phyloP scores from a whole-genome alignment of 1,140 invertebrate genomes.

The Spodoptera frugiperda region DNA sequence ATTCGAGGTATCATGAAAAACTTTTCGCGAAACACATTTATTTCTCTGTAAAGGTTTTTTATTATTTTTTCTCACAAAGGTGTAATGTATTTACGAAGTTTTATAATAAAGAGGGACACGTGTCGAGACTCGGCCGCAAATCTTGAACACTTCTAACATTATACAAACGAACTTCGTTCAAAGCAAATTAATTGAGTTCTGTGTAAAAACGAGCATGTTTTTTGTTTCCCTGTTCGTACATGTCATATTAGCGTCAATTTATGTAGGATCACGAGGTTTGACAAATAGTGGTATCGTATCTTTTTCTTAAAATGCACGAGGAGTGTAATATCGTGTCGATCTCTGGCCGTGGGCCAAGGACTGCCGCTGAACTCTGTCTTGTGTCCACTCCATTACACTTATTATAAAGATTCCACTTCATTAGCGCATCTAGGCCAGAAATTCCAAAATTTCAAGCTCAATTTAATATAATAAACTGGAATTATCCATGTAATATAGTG shows the following conservation, averaged over 20 bases:
- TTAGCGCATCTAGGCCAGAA: slow-evolving; percentile 31
- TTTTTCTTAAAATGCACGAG: slow-evolving; percentile 54
- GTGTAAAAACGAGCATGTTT: slow-evolving; percentile 18
- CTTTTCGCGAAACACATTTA: slow-evolving; percentile 27
- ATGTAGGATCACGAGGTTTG: slow-evolving; percentile 37
- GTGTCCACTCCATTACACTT: slow-evolving; percentile 52
- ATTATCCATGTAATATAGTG: background rate
- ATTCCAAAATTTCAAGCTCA: slow-evolving; percentile 4
- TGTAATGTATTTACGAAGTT: slow-evolving; percentile 15
- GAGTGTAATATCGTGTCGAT: slow-evolving; percentile 49
- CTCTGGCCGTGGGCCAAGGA: slow-evolving; percentile 57
- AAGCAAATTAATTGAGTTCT: slow-evolving; percentile 26
- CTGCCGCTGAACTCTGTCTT: slow-evolving; percentile 48
- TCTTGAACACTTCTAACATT: slow-evolving; percentile 1
- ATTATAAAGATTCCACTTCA: slow-evolving; percentile 43
- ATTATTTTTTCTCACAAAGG: slow-evolving; percentile 13
- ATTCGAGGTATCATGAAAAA: slow-evolving; percentile 21
- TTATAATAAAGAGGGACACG: slow-evolving; percentile 2
- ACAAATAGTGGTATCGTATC: slow-evolving; percentile 49
- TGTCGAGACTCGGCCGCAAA: slow-evolving; percentile 5
- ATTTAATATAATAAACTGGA: slow-evolving; percentile 8
- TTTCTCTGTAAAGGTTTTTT: slow-evolving; percentile 9
- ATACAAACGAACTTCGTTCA: background rate
- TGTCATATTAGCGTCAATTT: slow-evolving; percentile 55
- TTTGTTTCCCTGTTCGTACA: slow-evolving; percentile 22